Conservation (phyloP, 2,113 vertebrate species). For the Alethe diademata region DNA sequence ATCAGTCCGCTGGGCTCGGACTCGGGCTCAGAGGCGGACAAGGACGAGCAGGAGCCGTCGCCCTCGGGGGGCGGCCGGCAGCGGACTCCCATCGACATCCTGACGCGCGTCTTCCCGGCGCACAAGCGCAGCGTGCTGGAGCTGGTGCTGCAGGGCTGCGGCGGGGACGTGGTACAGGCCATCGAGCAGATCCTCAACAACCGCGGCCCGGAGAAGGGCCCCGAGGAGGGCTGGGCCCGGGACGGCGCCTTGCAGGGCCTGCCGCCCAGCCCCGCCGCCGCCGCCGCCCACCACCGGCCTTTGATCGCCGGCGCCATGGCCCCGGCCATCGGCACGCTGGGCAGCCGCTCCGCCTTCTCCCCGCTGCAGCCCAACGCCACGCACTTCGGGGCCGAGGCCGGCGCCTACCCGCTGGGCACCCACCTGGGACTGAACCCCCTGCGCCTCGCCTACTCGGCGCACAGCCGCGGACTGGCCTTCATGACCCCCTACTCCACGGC, state of each 20-base stretch:
- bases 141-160: constrained; percentile 95
- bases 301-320: constrained; percentile 91
- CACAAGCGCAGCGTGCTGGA: constrained; percentile 96
- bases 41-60: constrained; percentile 88
- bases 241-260: constrained; percentile 80
- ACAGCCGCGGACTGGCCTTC: constrained; percentile 96
- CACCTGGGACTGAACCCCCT: constrained; percentile 95
- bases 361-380: constrained; percentile 93
- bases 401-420: constrained; percentile 87
- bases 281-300: constrained; percentile 83
- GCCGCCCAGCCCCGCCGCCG: constrained; percentile 71
- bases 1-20: constrained; percentile 93
- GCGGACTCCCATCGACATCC: constrained; percentile 97
- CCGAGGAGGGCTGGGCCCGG: constrained; percentile 86
- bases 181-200: constrained; percentile 99
- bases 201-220: constrained; percentile 71
- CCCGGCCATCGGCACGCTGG: constrained; percentile 82
- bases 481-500: constrained; percentile 98
- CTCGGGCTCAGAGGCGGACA: constrained; percentile 93
- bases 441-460: constrained; percentile 94
- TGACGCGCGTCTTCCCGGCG: constrained; percentile 95
- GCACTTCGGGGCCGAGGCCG: constrained; percentile 88
- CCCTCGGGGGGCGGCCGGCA: constrained; percentile 77
- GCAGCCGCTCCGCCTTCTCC: constrained; percentile 96
- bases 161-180: constrained; percentile 97